A percentile compares a stretch with the other conserved stretches of the same genome.
phyloP scores from a whole-genome alignment of 2,113 vertebrate species.

The Leptobrachium ailaonicum region DNA sequence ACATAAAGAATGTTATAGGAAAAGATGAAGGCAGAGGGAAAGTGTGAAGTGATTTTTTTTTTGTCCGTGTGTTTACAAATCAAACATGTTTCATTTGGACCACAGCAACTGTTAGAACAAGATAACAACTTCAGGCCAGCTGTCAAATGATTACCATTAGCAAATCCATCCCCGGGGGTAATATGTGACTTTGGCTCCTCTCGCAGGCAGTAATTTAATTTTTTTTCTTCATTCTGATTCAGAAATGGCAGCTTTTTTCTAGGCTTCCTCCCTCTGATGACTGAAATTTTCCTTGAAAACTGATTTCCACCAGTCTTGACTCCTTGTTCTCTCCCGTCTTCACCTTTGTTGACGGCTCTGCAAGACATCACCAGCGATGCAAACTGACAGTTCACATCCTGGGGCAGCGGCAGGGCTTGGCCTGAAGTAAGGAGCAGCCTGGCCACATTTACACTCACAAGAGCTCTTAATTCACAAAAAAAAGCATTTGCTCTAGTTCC shows the following conservation, averaged over 20 bases:
- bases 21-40: constrained; percentile 49
- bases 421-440: constrained; percentile 90
- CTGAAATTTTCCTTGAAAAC: constrained; percentile 81
- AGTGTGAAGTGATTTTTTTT: constrained; percentile 64
- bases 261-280: constrained; percentile 74
- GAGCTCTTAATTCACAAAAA: constrained; percentile 94
- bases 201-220: constrained; percentile 82
- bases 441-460: constrained; percentile 81
- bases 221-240: constrained; percentile 76
- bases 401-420: constrained; percentile 84
- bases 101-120: constrained; percentile 77
- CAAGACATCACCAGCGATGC: constrained; percentile 91
- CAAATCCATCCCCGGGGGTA: constrained; percentile 74
- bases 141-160: constrained; percentile 84
- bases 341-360: constrained; percentile 94
- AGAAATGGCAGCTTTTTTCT: constrained; percentile 80
- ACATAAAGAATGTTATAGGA: constrained; percentile 1
- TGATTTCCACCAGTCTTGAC: constrained; percentile 79
- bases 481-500: constrained; percentile 97
- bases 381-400: constrained; percentile 98
- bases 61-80: constrained; percentile 70
- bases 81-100: constrained; percentile 75
- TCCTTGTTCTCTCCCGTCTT: constrained; percentile 84
- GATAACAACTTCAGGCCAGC: constrained; percentile 80
- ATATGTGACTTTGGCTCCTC: constrained; percentile 79